phyloP scores from a whole-genome alignment of 2,797 vertebrate species.

The Falco rusticolus region DNA sequence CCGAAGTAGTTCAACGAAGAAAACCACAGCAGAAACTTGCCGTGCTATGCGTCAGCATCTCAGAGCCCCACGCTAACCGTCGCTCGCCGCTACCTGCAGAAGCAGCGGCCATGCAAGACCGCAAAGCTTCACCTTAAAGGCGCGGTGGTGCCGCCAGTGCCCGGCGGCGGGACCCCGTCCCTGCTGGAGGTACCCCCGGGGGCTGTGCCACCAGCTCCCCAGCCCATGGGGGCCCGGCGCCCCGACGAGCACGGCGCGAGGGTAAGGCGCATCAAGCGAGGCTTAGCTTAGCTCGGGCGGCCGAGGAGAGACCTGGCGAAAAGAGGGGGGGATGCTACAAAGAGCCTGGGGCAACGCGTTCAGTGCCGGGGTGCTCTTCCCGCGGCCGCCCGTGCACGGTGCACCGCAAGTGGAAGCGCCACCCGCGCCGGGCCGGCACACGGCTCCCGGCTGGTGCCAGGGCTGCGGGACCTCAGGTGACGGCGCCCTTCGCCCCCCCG shows the following conservation, averaged over 20 bases:
- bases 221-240: background rate
- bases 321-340: background rate
- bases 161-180: no score
- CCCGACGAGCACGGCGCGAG: background rate
- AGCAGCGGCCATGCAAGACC: background rate
- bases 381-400: background rate
- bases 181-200: no score
- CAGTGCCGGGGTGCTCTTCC: background rate
- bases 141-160: no score
- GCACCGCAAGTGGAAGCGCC: background rate
- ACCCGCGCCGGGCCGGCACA: background rate
- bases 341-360: no score
- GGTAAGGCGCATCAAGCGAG: rapidly evolving
- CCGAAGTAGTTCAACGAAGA: background rate
- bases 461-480: no score
- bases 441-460: no score
- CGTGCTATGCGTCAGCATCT: background rate
- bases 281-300: background rate
- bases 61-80: background rate
- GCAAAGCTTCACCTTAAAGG: background rate
- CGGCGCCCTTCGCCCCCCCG: no score
- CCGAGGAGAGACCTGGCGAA: background rate
- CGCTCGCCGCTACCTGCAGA: background rate
- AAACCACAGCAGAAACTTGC: background rate
- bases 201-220: background rate